Evolutionary conservation across 2,888 invertebrate species (phyloP).

Genomic region (Homarus gammarus): DNA sequence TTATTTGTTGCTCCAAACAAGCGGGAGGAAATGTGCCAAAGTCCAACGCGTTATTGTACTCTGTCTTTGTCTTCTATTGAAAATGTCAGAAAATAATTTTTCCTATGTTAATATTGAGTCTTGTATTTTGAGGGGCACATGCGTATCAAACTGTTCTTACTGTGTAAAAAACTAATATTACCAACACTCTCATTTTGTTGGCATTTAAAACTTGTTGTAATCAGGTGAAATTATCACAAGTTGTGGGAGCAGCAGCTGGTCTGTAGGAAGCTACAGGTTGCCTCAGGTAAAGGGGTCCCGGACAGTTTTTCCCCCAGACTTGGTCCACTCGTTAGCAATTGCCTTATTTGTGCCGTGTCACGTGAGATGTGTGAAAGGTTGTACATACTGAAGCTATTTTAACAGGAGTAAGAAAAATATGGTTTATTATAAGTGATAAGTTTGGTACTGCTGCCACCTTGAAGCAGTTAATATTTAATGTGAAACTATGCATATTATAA

Average conservation of each 20-base stretch:
- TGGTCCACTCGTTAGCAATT: slow-evolving; percentile 50
- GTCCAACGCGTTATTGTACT: slow-evolving; percentile 27
- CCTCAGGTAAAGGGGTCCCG: slow-evolving; percentile 28
- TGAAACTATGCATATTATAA: slow-evolving; percentile 17
- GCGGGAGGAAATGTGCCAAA: slow-evolving; percentile 41
- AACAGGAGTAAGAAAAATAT: slow-evolving; percentile 44
- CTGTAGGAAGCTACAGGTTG: neutral
- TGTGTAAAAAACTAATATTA: neutral
- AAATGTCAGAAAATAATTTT: neutral
- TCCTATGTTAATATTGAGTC: neutral
- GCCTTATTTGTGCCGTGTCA: slow-evolving; percentile 65
- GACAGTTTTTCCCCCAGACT: slow-evolving; percentile 38
- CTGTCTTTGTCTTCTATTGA: neutral
- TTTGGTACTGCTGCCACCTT: slow-evolving; percentile 18
- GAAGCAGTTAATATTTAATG: slow-evolving; percentile 17
- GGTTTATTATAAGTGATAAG: slow-evolving; percentile 30
- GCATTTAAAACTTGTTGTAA: neutral
- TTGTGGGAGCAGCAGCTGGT: neutral
- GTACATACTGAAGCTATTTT: slow-evolving; percentile 59
- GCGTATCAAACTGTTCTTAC: neutral
- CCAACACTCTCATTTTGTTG: neutral
- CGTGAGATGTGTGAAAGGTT: slow-evolving; percentile 55
- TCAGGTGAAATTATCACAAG: neutral
- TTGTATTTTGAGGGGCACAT: neutral
- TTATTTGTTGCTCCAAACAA: slow-evolving; percentile 7